Percentiles rank a stretch among this genome's conserved stretches.
Conservation (phyloP, 2,797 vertebrate species). For the Dendrocincla tyrannina region DNA sequence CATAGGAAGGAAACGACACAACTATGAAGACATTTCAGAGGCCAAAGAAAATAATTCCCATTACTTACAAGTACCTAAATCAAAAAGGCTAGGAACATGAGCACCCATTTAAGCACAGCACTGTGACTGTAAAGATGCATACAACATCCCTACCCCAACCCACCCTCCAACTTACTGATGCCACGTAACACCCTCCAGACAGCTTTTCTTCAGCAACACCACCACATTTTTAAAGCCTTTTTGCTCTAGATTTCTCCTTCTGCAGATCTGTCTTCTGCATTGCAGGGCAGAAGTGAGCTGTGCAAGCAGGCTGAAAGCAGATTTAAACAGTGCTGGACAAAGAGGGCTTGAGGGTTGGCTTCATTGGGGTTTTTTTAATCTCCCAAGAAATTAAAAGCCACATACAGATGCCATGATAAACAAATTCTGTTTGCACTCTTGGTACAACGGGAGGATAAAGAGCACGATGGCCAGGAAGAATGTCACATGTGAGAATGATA, state of each 20-base stretch:
- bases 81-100: neutral
- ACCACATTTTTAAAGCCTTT: neutral
- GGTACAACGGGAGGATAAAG: slow-evolving; percentile 11
- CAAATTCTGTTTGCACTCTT: slow-evolving; percentile 21
- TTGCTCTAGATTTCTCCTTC: neutral
- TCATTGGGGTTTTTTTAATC: neutral
- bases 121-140: neutral
- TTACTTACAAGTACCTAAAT: neutral
- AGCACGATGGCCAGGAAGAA: slow-evolving; percentile 9
- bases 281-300: neutral
- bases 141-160: neutral
- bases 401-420: neutral
- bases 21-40: neutral
- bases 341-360: neutral
- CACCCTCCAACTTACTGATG: neutral
- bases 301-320: slow-evolving; percentile 28
- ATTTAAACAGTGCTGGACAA: neutral
- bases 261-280: neutral
- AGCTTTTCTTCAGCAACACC: neutral
- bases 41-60: slow-evolving; percentile 60
- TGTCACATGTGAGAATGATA: neutral
- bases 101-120: neutral
- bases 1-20: slow-evolving; percentile 55
- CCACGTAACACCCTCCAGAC: neutral
- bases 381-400: slow-evolving; percentile 23